phyloP scores from a whole-genome alignment of 2,797 vertebrate genomes.

The Pelodytes ibericus region DNA sequence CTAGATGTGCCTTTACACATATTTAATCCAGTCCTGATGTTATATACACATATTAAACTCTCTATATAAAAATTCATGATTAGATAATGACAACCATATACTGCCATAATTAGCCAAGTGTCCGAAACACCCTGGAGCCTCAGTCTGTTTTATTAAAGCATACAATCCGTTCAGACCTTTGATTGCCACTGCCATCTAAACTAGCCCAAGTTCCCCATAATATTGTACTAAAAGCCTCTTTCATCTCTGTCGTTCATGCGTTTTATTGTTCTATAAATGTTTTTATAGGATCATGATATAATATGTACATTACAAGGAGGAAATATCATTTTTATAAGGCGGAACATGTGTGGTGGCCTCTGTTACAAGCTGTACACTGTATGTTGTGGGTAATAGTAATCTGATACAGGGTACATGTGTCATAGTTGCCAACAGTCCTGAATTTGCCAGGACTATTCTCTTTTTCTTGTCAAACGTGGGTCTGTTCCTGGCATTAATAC shows the following conservation, averaged over 20 bases:
- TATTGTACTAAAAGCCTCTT: not conserved
- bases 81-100: not conserved
- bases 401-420: too few species aligned
- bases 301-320: not conserved
- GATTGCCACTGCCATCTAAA: not conserved
- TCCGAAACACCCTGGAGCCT: not conserved
- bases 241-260: not conserved
- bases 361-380: too few species aligned
- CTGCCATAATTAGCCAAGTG: not conserved
- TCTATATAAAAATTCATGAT: too few species aligned
- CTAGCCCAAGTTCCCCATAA: not conserved
- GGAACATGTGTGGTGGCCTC: too few species aligned
- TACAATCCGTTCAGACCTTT: not conserved
- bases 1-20: too few species aligned
- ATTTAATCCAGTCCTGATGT: too few species aligned
- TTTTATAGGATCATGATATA: not conserved
- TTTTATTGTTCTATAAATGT: not conserved
- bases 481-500: too few species aligned
- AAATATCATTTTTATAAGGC: not conserved
- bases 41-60: too few species aligned
- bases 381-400: too few species aligned
- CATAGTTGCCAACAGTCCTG: too few species aligned
- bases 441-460: too few species aligned
- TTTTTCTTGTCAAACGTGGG: too few species aligned
- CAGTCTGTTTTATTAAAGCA: not conserved